These are phyloP conservation scores for Steinernema scapterisci DNA, from an alignment of 2,888 invertebrate species.

Conservation along the genomic window DNA sequence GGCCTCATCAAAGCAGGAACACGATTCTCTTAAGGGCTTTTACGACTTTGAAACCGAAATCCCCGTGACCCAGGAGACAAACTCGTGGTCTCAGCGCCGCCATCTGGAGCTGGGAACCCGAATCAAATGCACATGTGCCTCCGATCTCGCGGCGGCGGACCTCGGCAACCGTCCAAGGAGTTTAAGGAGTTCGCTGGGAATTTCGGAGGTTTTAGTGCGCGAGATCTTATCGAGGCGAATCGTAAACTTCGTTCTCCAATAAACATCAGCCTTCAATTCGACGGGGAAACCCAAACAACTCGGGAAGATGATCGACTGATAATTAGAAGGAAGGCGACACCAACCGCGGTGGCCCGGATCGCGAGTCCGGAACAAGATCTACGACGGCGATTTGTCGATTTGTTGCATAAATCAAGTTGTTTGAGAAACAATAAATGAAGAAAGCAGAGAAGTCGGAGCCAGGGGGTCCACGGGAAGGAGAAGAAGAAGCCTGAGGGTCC, in stretches of 20 bases:
- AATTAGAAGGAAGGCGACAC: neutral
- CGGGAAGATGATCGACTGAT: neutral
- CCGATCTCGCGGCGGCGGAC: neutral
- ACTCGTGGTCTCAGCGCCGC: neutral
- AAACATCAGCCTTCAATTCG: neutral
- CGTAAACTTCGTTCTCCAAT: neutral
- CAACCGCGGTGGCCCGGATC: neutral
- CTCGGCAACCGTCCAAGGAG: neutral
- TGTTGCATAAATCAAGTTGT: neutral
- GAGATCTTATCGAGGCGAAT: slow-evolving; percentile 11
- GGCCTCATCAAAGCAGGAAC: too few relatives aligned
- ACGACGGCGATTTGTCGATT: neutral
- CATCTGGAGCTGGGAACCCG: slow-evolving; percentile 11
- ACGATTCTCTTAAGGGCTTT: too few relatives aligned
- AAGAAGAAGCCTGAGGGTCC: neutral
- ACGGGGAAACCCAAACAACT: neutral
- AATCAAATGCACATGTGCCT: slow-evolving; percentile 26
- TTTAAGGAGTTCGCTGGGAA: too few relatives aligned
- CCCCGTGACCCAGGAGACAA: too few relatives aligned
- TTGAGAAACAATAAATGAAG: slow-evolving; percentile 12
- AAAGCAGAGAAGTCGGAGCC: neutral
- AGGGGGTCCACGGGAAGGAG: too few relatives aligned
- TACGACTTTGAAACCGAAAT: too few relatives aligned
- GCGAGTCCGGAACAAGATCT: neutral
- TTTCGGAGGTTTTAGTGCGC: neutral